Conservation (phyloP, 1,140 invertebrate species). For the Dinoponera quadriceps region DNA sequence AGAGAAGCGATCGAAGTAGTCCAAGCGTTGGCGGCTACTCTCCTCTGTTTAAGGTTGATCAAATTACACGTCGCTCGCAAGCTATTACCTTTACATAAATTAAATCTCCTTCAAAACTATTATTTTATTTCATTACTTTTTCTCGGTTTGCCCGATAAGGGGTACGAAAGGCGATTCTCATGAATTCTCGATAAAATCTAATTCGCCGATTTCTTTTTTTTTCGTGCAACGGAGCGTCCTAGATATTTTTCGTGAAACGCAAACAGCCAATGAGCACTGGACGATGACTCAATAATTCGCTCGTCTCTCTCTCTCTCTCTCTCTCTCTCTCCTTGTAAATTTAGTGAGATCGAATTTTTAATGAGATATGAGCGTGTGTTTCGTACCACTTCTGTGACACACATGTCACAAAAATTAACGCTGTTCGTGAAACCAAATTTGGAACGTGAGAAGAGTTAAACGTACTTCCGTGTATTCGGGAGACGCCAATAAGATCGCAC, state of each 20-base stretch:
- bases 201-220: not conserved
- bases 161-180: not conserved
- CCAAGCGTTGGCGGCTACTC: not conserved
- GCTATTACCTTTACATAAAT: constrained; percentile 16
- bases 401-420: constrained; percentile 9
- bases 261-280: not conserved
- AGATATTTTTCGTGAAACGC: not conserved
- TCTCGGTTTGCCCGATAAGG: not conserved
- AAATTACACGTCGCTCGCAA: not conserved
- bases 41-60: not conserved
- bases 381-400: not conserved
- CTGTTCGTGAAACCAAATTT: constrained; percentile 37
- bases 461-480: not conserved
- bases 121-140: no score
- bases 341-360: constrained; percentile 15
- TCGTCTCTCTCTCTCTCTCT: not conserved
- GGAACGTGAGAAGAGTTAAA: not conserved
- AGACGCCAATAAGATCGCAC: no score
- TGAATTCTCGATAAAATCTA: no score
- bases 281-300: not conserved
- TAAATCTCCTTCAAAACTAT: not conserved
- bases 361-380: not conserved
- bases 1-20: constrained; percentile 13
- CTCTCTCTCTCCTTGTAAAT: not conserved
- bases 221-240: not conserved